Percentiles rank a stretch among this genome's conserved stretches.
Conservation (phyloP, 1,140 invertebrate species). For the Papilio dardanus region DNA sequence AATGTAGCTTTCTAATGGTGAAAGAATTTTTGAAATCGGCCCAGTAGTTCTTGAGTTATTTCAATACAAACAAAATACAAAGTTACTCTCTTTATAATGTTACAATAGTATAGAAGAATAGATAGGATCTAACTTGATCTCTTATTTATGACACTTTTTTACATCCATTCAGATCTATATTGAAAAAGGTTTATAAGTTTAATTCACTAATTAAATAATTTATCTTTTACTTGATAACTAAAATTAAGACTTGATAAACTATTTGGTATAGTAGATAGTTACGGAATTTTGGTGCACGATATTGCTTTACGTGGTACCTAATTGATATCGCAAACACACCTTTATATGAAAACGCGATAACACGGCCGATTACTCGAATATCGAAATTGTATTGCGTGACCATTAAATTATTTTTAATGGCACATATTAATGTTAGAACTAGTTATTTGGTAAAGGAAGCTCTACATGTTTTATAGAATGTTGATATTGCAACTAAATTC, state of each 20-base stretch:
- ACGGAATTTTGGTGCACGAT: background rate
- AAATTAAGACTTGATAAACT: background rate
- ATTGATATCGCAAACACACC: constrained; percentile 13
- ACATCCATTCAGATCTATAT: too few species aligned
- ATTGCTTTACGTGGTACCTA: background rate
- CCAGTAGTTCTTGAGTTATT: too few species aligned
- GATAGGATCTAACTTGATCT: too few species aligned
- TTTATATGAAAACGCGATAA: constrained; percentile 1
- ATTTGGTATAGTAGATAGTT: constrained; percentile 3
- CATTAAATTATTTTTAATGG: background rate
- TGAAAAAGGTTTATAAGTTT: too few species aligned
- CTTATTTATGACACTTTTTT: too few species aligned
- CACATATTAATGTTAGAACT: background rate
- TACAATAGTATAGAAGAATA: too few species aligned
- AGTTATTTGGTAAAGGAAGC: background rate
- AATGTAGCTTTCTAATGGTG: too few species aligned
- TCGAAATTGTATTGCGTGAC: background rate
- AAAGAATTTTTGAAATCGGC: too few species aligned
- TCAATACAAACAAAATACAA: too few species aligned
- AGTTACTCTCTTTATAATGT: too few species aligned
- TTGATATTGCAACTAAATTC: background rate
- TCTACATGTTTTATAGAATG: constrained; percentile 11
- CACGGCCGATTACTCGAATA: background rate
- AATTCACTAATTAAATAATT: too few species aligned
- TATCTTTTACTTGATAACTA: background rate